Conservation (phyloP, 2,797 vertebrate species). For the Oceanodroma leucorhoa region DNA sequence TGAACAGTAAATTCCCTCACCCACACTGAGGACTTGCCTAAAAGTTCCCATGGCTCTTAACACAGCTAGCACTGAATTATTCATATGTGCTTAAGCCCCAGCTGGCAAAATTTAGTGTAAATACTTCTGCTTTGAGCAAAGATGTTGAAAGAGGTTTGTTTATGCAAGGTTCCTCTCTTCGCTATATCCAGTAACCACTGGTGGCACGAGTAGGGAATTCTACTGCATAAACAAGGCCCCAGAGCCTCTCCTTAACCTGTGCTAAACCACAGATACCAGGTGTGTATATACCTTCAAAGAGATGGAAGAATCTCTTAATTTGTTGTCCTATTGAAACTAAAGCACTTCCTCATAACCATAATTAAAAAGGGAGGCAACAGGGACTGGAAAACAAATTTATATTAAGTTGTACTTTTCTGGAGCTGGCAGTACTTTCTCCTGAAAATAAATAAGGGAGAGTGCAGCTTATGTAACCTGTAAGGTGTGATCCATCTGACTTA, state of each 20-base stretch:
- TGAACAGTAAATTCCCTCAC: background rate
- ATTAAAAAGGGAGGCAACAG: slow-evolving; percentile 62
- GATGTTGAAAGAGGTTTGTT: background rate
- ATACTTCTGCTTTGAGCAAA: background rate
- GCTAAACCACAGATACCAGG: slow-evolving; percentile 46
- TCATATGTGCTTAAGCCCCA: background rate
- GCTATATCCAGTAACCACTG: background rate
- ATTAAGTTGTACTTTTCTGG: slow-evolving; percentile 10
- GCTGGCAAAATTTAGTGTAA: background rate
- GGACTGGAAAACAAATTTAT: slow-evolving; percentile 13
- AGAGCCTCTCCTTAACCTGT: background rate
- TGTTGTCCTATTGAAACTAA: slow-evolving; percentile 48
- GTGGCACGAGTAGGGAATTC: background rate
- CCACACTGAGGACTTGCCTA: background rate
- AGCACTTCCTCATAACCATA: slow-evolving; percentile 36
- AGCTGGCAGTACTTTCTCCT: slow-evolving; percentile 24
- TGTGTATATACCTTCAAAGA: slow-evolving; percentile 35
- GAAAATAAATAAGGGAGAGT: background rate
- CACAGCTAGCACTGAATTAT: background rate
- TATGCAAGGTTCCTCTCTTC: background rate
- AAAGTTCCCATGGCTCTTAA: background rate
- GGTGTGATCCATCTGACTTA: background rate
- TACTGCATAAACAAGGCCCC: background rate
- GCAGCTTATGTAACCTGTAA: background rate
- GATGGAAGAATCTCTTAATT: slow-evolving; percentile 46